A percentile compares a stretch with the other conserved stretches of the same genome.
phyloP scores from a whole-genome alignment of 2,888 invertebrate species.

The Salticus scenicus region DNA sequence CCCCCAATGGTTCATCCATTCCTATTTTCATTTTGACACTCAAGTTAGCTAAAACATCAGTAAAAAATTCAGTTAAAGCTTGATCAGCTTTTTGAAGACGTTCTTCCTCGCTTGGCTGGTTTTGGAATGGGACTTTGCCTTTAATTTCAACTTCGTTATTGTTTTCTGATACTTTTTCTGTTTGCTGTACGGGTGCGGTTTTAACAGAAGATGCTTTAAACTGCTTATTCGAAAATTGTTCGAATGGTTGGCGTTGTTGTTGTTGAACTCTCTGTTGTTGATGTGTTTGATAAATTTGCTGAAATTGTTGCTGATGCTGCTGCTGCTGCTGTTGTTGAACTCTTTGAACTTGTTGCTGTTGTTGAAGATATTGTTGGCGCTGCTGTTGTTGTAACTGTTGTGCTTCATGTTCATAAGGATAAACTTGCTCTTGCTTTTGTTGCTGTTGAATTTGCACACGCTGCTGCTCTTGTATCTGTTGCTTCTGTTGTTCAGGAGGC shows the following conservation, averaged over 20 bases:
- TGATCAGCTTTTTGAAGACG: constrained; percentile 52
- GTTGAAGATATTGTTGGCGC: neutral
- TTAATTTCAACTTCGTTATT: constrained; percentile 42
- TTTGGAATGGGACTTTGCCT: constrained; percentile 29
- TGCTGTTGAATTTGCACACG: neutral
- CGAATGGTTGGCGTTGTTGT: constrained; percentile 13
- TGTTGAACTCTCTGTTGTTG: neutral
- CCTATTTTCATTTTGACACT: constrained; percentile 67
- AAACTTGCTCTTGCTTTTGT: neutral
- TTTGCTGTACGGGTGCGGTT: constrained; percentile 30
- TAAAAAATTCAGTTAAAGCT: constrained; percentile 48
- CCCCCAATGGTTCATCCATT: constrained; percentile 65
- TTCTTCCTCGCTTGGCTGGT: constrained; percentile 47
- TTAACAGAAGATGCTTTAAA: constrained; percentile 44
- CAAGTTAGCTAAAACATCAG: constrained; percentile 43
- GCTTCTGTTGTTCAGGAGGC: constrained; percentile 8
- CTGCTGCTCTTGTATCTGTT: constrained; percentile 23
- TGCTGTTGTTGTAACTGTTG: neutral
- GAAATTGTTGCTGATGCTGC: neutral
- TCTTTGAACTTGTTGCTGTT: constrained; percentile 1
- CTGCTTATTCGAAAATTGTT: constrained; percentile 31
- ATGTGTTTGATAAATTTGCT: neutral
- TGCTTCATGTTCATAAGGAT: constrained; percentile 4
- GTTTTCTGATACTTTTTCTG: neutral
- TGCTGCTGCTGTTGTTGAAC: constrained; percentile 3